Evolutionary conservation across 2,113 vertebrate genomes (phyloP).

Genomic region (Anas platyrhynchos): DNA sequence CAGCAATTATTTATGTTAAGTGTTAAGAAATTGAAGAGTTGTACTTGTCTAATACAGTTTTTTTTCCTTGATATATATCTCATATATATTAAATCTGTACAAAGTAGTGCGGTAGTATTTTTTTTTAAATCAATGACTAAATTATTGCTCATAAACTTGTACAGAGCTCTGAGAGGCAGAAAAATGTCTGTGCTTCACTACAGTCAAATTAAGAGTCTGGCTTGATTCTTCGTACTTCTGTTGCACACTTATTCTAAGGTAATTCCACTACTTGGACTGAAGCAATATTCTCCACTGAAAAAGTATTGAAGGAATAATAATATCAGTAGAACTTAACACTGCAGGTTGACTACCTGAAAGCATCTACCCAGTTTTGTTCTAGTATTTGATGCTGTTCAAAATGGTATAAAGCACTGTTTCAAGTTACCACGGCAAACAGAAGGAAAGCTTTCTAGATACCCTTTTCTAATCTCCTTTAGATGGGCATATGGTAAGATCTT

Average conservation of each 20-base stretch:
- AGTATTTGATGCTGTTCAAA: not conserved
- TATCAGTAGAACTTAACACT: not conserved
- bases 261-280: not conserved
- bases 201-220: not conserved
- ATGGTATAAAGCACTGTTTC: not conserved
- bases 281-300: not conserved
- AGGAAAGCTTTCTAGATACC: not conserved
- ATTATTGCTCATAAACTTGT: not conserved
- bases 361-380: not conserved
- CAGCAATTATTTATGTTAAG: slow-evolving; percentile 80
- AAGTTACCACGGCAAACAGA: not conserved
- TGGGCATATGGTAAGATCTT: not conserved
- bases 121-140: slow-evolving; percentile 1
- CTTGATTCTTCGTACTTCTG: not conserved
- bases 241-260: not conserved
- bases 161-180: not conserved
- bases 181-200: not conserved
- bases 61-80: slow-evolving; percentile 59
- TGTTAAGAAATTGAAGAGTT: slow-evolving; percentile 74
- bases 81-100: slow-evolving; percentile 51
- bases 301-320: not conserved
- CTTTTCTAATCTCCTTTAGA: not conserved
- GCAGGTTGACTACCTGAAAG: not conserved
- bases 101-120: not conserved
- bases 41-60: slow-evolving; percentile 75